Evolutionary conservation across 2,888 invertebrate species (phyloP).

Genomic region (Dryadula phaetusa): DNA sequence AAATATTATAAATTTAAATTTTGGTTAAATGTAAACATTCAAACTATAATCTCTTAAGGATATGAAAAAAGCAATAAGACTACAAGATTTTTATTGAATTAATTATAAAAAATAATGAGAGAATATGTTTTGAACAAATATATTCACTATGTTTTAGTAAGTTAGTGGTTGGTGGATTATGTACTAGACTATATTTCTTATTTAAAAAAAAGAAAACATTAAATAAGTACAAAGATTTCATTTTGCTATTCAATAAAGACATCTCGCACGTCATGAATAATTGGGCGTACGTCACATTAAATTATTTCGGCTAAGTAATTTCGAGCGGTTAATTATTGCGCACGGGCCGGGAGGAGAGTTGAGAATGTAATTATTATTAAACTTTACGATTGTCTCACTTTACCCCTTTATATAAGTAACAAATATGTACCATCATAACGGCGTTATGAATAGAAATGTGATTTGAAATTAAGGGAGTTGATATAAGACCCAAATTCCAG

Average conservation of each 20-base stretch:
- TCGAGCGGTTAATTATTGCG: conserved; percentile 84
- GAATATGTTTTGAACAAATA: too few species aligned
- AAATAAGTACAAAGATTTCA: conserved; percentile 9
- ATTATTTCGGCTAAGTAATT: conserved; percentile 85
- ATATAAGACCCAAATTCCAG: conserved; percentile 54
- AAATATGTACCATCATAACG: conserved; percentile 54
- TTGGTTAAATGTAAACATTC: too few species aligned
- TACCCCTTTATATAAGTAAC: conserved; percentile 72
- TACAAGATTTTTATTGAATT: too few species aligned
- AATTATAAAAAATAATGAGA: too few species aligned
- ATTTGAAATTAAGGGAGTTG: conserved; percentile 49
- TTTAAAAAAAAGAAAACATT: not conserved
- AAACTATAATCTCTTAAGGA: too few species aligned
- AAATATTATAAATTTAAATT: too few species aligned
- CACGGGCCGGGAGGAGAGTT: conserved; percentile 82
- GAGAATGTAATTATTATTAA: conserved; percentile 85
- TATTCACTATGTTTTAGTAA: too few species aligned
- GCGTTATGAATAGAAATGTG: conserved; percentile 47
- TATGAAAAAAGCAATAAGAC: too few species aligned
- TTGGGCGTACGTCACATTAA: conserved; percentile 79
- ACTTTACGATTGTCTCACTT: conserved; percentile 85
- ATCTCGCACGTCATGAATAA: conserved; percentile 58
- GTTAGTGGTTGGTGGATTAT: not conserved
- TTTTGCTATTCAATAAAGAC: conserved; percentile 48
- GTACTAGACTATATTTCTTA: not conserved